A percentile compares a stretch with the other conserved stretches of the same genome.
Evolutionary conservation across 2,888 invertebrate species (phyloP).

Genomic region (Nebria salina): DNA sequence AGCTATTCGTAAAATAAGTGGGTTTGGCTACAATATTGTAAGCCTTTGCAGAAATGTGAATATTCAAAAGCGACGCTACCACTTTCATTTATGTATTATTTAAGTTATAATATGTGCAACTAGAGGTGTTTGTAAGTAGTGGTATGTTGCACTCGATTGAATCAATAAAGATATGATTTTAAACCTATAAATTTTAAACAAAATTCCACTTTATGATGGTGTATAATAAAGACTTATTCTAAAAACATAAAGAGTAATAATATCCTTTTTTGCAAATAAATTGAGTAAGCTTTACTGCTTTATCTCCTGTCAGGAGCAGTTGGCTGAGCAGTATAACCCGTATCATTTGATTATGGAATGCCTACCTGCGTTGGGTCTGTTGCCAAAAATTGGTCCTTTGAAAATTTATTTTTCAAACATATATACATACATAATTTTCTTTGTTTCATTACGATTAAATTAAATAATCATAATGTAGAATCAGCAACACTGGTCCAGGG

Average conservation of each 20-base stretch:
- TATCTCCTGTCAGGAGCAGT: slow-evolving; percentile 23
- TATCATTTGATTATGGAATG: slow-evolving; percentile 35
- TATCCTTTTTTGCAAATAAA: not conserved
- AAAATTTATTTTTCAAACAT: slow-evolving; percentile 10
- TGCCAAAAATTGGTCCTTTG: slow-evolving; percentile 7
- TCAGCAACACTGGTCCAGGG: not conserved
- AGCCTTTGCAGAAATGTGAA: no score
- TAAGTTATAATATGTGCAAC: no score
- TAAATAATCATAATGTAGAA: not conserved
- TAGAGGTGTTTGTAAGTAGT: no score
- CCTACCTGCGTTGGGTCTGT: not conserved
- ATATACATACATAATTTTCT: not conserved
- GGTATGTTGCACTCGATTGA: no score
- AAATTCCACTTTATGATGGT: not conserved
- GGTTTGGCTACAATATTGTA: no score
- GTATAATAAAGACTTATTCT: not conserved
- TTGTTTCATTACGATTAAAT: slow-evolving; percentile 1
- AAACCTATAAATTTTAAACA: not conserved
- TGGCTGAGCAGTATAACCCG: slow-evolving; percentile 20
- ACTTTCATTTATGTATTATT: no score
- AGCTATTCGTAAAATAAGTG: no score
- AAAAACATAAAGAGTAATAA: not conserved
- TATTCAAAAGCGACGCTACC: no score
- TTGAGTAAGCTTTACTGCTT: not conserved
- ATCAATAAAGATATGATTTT: no score